Base-by-base conservation (phyloP, 2,113 vertebrate species). In the Alaudala cheleensis region DNA sequence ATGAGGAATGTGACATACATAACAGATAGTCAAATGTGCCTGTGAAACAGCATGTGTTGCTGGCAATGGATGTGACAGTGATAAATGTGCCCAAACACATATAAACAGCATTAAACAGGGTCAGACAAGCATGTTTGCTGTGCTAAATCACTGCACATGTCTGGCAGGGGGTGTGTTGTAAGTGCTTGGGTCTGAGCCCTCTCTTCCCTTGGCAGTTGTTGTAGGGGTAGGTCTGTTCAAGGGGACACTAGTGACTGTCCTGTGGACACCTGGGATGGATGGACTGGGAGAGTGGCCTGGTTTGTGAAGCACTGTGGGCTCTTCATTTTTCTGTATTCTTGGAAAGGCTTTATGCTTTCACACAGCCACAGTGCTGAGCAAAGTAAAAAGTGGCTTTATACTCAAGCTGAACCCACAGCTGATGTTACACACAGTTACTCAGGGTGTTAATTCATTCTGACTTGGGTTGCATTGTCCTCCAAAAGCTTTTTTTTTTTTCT, bases 311-410 rank as follows among this genome's bases (percentile, higher is more conserved):
- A 4, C 20, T 21, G 11, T 39, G 39, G 24, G 33, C 45, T 77
- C 33, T 26, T 86, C 0, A 0, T 34, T 14, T 83, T 42, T 65
- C 33, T 73, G 51, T 28, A 31, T 34, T 19, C 47, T 2, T 22
- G 16, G 29, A 78, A 72, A 61, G 37, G 23, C 39, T 90, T 62
- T n/a, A 4, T 57, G 29, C 13, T 56, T 77, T 54, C 19, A 14
- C 6, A 1, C 18, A n/a, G 24, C 40, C 5, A 0, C 14, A 7
- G n/a, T 1, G 15, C 62, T 65, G 45, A 64, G 65, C 49, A 24
- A 74, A 74, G n/a, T 20, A 10, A 72, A 56, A 65, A 12, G 47
- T 57, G 44, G 10, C 69, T 83, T 81, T 64, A 6, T 62, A 5
- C 28, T 45, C 29, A 60, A 34, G n/a, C 78, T 61, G 64, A 78